Base-by-base conservation (phyloP, 1,140 invertebrate species). In the Conus ventricosus region DNA sequence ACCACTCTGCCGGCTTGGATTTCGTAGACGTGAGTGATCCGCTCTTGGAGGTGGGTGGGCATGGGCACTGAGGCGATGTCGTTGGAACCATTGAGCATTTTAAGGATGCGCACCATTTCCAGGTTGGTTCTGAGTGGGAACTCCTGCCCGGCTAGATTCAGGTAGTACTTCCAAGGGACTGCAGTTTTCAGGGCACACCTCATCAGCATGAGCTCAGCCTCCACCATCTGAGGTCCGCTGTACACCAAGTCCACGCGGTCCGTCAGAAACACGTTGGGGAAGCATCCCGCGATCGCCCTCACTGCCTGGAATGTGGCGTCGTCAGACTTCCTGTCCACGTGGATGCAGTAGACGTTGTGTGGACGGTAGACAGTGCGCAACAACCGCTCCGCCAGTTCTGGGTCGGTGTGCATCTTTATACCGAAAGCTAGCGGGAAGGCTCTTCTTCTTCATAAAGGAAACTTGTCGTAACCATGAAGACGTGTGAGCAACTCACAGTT, bases 341-440 rank as follows among this genome's bases (percentile, higher is more conserved):
- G 94, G 57, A 95, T 92, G 90, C 95, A 95, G 89, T 95, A 95
- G 39, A 93, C 90, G 89, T 95, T 95, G 71, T 95, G 94, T 11
- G 94, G 92, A 13, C 93, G 87, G 84, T 95, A 95, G 53, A 95
- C 94, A 1, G 90, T 88, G 23, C 93, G 84, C 11, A 95, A 84
- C 23, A 95, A 87, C 75, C 92, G 91, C 87, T 95, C 93, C 0
- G 92, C 90, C 88, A 95, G 94, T 80, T 92, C 89, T 0, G 91
- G 82, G 53, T 87, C 87, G 10, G 63, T 89, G 80, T 93, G 92
- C 91, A 94, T 91, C 84, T 91, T 91, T 27, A 94, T 93, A 39
- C 91, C 87, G 87, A 93, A 94, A 0, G 93, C 93, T 17, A 94
- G 76, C 0, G 94, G 93, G 89, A 93, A 94, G 11, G 90, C 88